Evolutionary conservation across 2,888 invertebrate genomes (phyloP).

Genomic region (Hydrotaea cyrtoneurina): DNA sequence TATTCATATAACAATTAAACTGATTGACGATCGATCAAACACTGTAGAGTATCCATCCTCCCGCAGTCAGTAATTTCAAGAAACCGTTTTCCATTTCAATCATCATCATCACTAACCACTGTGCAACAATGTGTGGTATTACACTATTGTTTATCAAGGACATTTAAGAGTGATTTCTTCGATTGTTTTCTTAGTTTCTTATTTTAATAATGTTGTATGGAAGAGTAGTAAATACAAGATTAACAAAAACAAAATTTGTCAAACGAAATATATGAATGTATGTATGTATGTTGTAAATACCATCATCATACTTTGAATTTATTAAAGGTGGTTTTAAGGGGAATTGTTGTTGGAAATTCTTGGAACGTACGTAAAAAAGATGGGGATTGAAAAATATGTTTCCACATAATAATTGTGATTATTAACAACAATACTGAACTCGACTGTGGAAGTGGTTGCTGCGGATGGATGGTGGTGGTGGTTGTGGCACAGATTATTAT

Average conservation of each 20-base stretch:
- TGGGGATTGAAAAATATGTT: slow-evolving; percentile 40
- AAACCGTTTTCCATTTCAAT: background rate
- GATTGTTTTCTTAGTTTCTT: too few species aligned
- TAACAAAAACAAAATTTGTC: slow-evolving; percentile 42
- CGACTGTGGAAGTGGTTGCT: slow-evolving; percentile 53
- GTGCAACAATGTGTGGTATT: background rate
- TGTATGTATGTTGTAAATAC: too few species aligned
- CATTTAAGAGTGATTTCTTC: slow-evolving; percentile 29
- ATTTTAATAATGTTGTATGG: slow-evolving; percentile 13
- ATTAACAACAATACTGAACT: slow-evolving; percentile 57
- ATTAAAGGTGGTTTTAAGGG: slow-evolving; percentile 38
- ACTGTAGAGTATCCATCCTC: too few species aligned
- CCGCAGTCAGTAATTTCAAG: background rate
- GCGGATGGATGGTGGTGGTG: slow-evolving; percentile 26
- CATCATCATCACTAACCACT: background rate
- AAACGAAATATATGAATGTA: slow-evolving; percentile 18
- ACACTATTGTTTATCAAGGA: background rate
- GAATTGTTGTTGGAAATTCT: slow-evolving; percentile 19
- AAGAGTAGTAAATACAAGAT: slow-evolving; percentile 25
- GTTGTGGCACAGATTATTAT: slow-evolving; percentile 49
- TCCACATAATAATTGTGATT: slow-evolving; percentile 50
- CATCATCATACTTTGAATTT: slow-evolving; percentile 44
- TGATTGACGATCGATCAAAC: too few species aligned
- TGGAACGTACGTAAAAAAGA: slow-evolving; percentile 29
- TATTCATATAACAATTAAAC: too few species aligned